Evolutionary conservation across 2,797 vertebrate species (phyloP), one percentile per base, ranked within the genome.

Genomic region (Benthosema pterotum): DNA sequence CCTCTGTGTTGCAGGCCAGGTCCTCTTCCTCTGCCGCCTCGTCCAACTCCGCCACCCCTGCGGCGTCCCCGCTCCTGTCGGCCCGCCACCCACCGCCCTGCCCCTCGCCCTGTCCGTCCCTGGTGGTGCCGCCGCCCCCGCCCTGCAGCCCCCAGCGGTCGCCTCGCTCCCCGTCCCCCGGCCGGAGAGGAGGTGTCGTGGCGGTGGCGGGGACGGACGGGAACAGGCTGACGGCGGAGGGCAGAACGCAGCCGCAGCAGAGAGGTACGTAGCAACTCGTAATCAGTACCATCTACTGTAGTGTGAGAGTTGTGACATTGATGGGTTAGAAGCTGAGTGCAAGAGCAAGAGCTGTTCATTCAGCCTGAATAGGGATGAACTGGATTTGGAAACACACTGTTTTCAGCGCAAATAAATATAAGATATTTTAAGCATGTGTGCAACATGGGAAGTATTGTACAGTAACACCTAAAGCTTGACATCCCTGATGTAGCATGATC

Each of bases 181-280:
- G 80, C 72, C 95, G 95, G 62, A 93, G 92, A 57, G 93, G 92
- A 57, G 93, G 92, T 48, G 83, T 90, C 57, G 80, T 92, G 80
- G 91, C 5, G 7, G 2, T 94, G 38, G 93, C 96, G 75, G 90
- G 94, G 11, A 95, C 94, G 38, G 93, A 96, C 76, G 90, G 94
- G 11, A 95, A 95, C 81, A 94, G 91, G 1, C 92, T 95, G 0
- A 94, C 94, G 72, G 91, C 93, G 0, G 96, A 97, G 75, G 93
- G 93, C 65, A 92, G 93, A 63, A 82, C 86, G 0, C 73, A 92
- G 67, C 92, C 94, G 42, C 96, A 96, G 77, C 89, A 94, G 1
- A 92, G 95, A 95, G 94, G 97, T 97, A 50, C 3, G n/a, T n/a
- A n/a, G n/a, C n/a, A n/a, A n/a, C n/a, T n/a, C n/a, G n/a, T n/a